Percentiles rank a stretch among this genome's conserved stretches.
Conservation (phyloP, 2,113 vertebrate genomes). For the Illadopsis cleaveri region DNA sequence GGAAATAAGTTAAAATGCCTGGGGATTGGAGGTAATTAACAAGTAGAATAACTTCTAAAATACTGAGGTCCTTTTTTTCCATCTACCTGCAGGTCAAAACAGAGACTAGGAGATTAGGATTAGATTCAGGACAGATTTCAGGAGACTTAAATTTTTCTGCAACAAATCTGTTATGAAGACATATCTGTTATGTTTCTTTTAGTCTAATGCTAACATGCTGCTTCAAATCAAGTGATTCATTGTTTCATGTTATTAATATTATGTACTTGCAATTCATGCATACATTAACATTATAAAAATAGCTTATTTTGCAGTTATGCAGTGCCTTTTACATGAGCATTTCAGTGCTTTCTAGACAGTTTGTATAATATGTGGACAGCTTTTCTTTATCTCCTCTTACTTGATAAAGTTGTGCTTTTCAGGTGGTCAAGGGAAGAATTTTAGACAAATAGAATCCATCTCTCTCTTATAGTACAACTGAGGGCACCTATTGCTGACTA, state of each 20-base stretch:
- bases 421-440: not conserved
- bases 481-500: not conserved
- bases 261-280: not conserved
- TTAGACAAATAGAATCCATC: not conserved
- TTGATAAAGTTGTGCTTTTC: not conserved
- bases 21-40: not conserved
- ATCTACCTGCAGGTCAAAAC: conserved; percentile 42
- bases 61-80: not conserved
- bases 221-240: conserved; percentile 38
- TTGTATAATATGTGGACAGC: not conserved
- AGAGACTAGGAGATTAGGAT: not conserved
- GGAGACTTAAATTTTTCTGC: not conserved
- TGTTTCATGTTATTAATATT: not conserved
- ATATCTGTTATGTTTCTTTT: not conserved
- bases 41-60: not conserved
- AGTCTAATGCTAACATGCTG: not conserved
- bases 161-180: not conserved
- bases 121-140: not conserved
- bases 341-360: not conserved
- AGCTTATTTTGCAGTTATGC: not conserved
- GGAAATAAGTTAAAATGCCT: not conserved
- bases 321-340: conserved; percentile 37
- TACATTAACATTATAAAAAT: not conserved
- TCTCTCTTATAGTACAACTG: not conserved
- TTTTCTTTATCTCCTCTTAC: not conserved